These are phyloP conservation scores for Daboia siamensis DNA, from an alignment of 2,113 vertebrate genomes.

Conservation along the genomic window DNA sequence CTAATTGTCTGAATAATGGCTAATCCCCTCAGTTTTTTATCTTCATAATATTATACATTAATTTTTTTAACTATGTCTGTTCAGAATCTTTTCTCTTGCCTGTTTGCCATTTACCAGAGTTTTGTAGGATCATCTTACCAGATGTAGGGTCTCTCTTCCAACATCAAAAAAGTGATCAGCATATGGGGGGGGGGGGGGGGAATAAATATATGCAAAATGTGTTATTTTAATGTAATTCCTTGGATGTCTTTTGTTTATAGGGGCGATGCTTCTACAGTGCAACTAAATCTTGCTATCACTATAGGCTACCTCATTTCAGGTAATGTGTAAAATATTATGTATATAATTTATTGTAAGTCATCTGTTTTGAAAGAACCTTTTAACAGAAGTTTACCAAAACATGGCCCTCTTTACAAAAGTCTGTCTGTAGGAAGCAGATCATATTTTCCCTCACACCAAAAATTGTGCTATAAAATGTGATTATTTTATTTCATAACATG, in stretches of 20 bases:
- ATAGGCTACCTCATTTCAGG: conserved; percentile 99
- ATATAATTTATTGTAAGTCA: not conserved
- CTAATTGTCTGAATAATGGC: not conserved
- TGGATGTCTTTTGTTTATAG: conserved; percentile 71
- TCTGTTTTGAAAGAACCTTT: not conserved
- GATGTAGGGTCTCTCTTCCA: not conserved
- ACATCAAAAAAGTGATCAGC: not conserved
- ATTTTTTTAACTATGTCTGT: not conserved
- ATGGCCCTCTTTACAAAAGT: not conserved
- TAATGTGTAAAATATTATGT: conserved; percentile 61
- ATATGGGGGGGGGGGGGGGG: not conserved
- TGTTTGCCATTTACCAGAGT: not conserved
- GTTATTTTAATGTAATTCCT: conserved; percentile 26
- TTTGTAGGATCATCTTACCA: not conserved
- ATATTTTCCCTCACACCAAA: not conserved
- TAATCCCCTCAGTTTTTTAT: not conserved
- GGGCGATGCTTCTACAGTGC: conserved; percentile 87
- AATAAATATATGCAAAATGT: not conserved
- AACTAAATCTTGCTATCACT: conserved; percentile 89
- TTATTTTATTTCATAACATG: not conserved
- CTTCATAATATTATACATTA: not conserved
- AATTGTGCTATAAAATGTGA: not conserved
- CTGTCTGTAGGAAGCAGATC: not conserved
- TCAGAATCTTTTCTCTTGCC: not conserved
- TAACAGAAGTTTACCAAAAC: not conserved